These are phyloP conservation scores for Palythoa grandis DNA, from an alignment of 92 coral and sea anemone genomes.

Conservation along the genomic window DNA sequence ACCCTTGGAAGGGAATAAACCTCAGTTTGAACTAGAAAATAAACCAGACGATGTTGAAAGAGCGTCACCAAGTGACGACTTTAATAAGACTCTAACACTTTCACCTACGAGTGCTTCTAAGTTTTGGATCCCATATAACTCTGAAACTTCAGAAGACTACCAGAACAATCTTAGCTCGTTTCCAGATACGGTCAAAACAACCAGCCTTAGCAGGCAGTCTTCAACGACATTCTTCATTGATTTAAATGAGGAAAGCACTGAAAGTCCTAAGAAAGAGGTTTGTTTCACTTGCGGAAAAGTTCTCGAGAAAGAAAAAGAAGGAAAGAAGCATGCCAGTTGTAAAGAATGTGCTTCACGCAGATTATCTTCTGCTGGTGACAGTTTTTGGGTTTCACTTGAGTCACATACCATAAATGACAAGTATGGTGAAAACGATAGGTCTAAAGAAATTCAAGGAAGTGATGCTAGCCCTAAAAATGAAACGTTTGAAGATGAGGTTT, in stretches of 20 bases:
- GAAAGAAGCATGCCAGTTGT: not conserved
- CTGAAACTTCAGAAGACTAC: constrained; percentile 4
- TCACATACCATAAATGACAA: not conserved
- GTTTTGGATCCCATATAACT: constrained; percentile 42
- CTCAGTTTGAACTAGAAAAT: not conserved
- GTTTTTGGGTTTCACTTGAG: constrained; percentile 41
- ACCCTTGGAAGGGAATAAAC: not conserved
- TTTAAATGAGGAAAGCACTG: constrained; percentile 5
- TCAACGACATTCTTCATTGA: constrained; percentile 32
- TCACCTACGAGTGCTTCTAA: constrained; percentile 9
- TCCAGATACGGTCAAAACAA: not conserved
- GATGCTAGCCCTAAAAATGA: not conserved
- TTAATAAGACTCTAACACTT: constrained; percentile 28
- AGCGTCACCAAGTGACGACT: not conserved
- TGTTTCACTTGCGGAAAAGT: constrained; percentile 2
- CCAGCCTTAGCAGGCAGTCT: constrained; percentile 5
- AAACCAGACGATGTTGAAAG: not conserved
- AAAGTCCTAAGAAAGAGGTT: not conserved
- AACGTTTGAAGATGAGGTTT: not conserved
- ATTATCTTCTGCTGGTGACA: constrained; percentile 13
- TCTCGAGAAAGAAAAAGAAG: not conserved
- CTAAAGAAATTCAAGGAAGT: not conserved
- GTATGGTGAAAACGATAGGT: not conserved
- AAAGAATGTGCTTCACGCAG: constrained; percentile 16
- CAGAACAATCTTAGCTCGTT: not conserved